These are phyloP conservation scores for Vulpes vulpes DNA, from an alignment of 2,113 vertebrate species.

Conservation along the genomic window DNA sequence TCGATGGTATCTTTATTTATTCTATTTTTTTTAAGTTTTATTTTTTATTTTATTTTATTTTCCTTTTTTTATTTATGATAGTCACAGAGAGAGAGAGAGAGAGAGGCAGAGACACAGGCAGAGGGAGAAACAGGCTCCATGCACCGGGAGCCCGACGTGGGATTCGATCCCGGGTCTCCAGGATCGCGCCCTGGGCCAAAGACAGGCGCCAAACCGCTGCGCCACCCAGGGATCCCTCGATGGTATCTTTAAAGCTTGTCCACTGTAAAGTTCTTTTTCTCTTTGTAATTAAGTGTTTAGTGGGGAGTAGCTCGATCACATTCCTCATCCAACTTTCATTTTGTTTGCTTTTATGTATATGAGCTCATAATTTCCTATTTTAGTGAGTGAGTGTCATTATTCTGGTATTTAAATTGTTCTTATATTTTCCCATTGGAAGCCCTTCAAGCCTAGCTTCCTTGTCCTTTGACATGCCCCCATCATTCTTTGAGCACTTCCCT, in stretches of 20 bases:
- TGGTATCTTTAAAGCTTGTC: background rate
- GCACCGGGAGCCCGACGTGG: too few relatives aligned
- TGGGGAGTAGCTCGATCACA: background rate
- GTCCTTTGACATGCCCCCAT: background rate
- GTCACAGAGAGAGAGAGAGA: too few relatives aligned
- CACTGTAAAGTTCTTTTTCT: background rate
- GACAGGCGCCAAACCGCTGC: too few relatives aligned
- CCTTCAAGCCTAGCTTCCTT: background rate
- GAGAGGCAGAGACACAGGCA: too few relatives aligned
- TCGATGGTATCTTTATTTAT: background rate
- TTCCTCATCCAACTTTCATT: background rate
- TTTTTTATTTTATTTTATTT: too few relatives aligned
- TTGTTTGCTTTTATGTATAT: background rate
- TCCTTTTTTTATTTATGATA: too few relatives aligned
- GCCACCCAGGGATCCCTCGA: too few relatives aligned
- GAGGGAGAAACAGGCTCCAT: too few relatives aligned
- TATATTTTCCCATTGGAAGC: background rate
- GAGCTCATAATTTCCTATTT: background rate
- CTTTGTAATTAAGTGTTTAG: background rate
- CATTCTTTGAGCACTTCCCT: background rate
- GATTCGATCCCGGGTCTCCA: too few relatives aligned
- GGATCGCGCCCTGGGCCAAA: too few relatives aligned
- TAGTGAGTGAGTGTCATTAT: background rate
- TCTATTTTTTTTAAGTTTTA: too few relatives aligned
- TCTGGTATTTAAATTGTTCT: slow-evolving; percentile 10